Percentiles rank a stretch among this genome's conserved stretches.
These are phyloP conservation scores for Protomyctophum bolini DNA, from an alignment of 2,113 vertebrate species.

Conservation along the genomic window DNA sequence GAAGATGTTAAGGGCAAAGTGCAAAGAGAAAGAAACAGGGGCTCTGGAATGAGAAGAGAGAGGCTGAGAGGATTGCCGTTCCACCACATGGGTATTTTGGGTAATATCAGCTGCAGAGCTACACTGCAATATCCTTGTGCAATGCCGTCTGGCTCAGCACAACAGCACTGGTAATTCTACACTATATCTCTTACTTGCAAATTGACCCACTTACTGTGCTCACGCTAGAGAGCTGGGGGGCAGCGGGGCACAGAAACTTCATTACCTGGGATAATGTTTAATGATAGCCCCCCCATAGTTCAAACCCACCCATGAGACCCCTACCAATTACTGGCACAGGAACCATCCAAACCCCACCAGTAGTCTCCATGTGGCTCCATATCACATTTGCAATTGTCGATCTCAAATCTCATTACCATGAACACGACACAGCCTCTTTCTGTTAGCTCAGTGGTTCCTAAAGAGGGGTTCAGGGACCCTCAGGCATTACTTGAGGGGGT, in stretches of 20 bases:
- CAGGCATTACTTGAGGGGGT: no score
- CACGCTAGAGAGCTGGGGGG: not conserved
- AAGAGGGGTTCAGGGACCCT: no score
- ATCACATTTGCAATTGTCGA: no score
- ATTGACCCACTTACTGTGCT: not conserved
- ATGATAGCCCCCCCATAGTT: no score
- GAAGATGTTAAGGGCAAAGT: not conserved
- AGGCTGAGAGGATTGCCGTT: conserved; percentile 1
- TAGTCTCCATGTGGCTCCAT: no score
- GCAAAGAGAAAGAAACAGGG: not conserved
- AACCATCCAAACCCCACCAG: no score
- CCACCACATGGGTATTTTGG: not conserved
- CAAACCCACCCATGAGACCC: no score
- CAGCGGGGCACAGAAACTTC: not conserved
- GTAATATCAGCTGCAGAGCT: conserved; percentile 1
- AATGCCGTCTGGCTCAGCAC: not conserved
- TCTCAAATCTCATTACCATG: no score
- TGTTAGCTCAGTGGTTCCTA: no score
- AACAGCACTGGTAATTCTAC: conserved; percentile 49
- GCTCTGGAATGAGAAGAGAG: not conserved
- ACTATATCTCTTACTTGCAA: conserved; percentile 6
- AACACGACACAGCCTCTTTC: no score
- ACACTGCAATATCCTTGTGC: not conserved
- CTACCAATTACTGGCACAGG: no score
- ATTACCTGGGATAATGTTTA: conserved; percentile 3